Conservation (phyloP, 2,888 invertebrate species). For the Embidobia sp. region DNA sequence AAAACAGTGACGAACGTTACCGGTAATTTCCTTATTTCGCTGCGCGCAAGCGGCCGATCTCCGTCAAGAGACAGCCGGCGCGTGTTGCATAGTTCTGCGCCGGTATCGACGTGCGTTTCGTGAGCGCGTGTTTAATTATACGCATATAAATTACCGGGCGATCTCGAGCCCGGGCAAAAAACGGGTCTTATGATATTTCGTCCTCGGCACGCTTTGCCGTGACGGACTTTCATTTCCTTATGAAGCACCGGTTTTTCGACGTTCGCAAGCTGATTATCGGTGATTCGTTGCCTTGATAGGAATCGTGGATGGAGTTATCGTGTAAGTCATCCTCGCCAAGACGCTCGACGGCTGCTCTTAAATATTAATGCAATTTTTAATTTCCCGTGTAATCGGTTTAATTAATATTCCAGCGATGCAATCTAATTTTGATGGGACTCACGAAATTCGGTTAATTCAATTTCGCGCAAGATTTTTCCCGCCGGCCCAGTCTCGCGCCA, state of each 20-base stretch:
- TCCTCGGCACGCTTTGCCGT: slow-evolving; percentile 61
- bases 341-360: slow-evolving; percentile 15
- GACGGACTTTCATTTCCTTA: slow-evolving; percentile 65
- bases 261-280: slow-evolving; percentile 58
- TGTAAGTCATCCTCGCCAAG: slow-evolving; percentile 37
- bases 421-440: slow-evolving; percentile 15
- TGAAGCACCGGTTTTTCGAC: slow-evolving; percentile 63
- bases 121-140: slow-evolving; percentile 68
- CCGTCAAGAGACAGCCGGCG: slow-evolving; percentile 53
- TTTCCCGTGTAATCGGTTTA: slow-evolving; percentile 29
- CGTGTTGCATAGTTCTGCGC: slow-evolving; percentile 54
- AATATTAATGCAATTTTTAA: slow-evolving; percentile 48
- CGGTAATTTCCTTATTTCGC: slow-evolving; percentile 48
- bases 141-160: slow-evolving; percentile 64
- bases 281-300: slow-evolving; percentile 59
- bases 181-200: slow-evolving; percentile 60
- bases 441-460: slow-evolving; percentile 30
- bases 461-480: slow-evolving; percentile 14
- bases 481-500: no score
- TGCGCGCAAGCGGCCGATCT: slow-evolving; percentile 60
- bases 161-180: slow-evolving; percentile 48
- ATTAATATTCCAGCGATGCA: slow-evolving; percentile 26
- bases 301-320: slow-evolving; percentile 29
- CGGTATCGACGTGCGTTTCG: slow-evolving; percentile 60
- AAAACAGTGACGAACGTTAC: slow-evolving; percentile 36